Evolutionary conservation across 2,888 invertebrate species (phyloP), one percentile per base, ranked within the genome.

Genomic region (Prostheceraeus crozeri): DNA sequence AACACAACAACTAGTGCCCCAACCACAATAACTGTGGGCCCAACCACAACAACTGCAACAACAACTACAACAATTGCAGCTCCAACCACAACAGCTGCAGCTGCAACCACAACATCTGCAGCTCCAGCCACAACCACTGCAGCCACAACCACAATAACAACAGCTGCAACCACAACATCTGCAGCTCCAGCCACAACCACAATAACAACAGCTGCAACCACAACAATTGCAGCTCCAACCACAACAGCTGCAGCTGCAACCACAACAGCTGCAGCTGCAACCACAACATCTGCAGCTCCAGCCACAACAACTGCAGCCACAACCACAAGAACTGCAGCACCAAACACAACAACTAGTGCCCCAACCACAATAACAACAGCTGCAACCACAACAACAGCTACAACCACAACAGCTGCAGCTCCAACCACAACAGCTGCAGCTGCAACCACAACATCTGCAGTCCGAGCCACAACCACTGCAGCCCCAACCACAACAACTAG

Each of bases 101-200:
- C 33, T 10, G n/a, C 33, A 10, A 33, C 33, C 10, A 33, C 33
- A 10, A 33, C 33, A 33, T 10, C 33, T 33, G n/a, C 33, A 33
- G n/a, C 33, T 33, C 10, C 33, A 33, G n/a, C 33, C 11, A 33
- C 33, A 33, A 33, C 33, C 33, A 33, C 33, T 33, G n/a, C 33
- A 33, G n/a, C 33, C 11, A 33, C 33, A 33, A 33, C 33, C 11
- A 33, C 33, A 33, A 33, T n/a, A 10, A 33, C 33, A 33, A 33
- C 33, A 10, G n/a, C 33, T 10, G n/a, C 33, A 10, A 33, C 33
- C 10, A 33, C 33, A 10, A 33, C 33, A 33, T 10, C 33, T 33
- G n/a, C 33, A 33, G n/a, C 33, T 33, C 10, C 33, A 33, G n/a
- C 33, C 11, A 33, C 33, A 33, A 33, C 33, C 11, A 33, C 33